These are phyloP conservation scores for Phasia obesa DNA, from an alignment of 2,888 invertebrate species.

Conservation along the genomic window DNA sequence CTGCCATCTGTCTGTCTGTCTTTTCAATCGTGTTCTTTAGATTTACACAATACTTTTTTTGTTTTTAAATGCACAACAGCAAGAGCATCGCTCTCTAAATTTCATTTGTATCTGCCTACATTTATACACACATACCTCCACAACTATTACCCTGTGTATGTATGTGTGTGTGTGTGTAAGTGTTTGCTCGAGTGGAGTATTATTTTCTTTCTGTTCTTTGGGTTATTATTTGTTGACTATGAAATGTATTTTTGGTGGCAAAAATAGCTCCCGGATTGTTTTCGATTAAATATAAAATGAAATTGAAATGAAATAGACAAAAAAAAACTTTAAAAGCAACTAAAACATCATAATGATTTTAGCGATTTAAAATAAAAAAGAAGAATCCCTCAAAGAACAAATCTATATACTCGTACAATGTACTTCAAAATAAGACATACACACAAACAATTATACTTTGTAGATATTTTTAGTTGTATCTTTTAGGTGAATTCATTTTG, in stretches of 20 bases:
- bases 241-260: conserved; percentile 81
- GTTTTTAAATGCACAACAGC: background rate
- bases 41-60: conserved; percentile 51
- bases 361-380: conserved; percentile 30
- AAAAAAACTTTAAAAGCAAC: conserved; percentile 46
- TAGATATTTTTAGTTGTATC: conserved; percentile 34
- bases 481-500: conserved; percentile 32
- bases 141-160: conserved; percentile 12
- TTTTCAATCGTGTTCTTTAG: conserved; percentile 35
- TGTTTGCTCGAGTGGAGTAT: conserved; percentile 52
- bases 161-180: background rate
- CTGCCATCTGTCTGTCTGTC: conserved; percentile 29
- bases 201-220: conserved; percentile 62
- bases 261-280: conserved; percentile 79
- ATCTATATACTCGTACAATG: conserved; percentile 35
- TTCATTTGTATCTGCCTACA: conserved; percentile 30
- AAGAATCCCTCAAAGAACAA: conserved; percentile 50
- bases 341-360: conserved; percentile 64
- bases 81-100: conserved; percentile 18
- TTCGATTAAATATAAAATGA: conserved; percentile 69
- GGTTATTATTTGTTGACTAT: conserved; percentile 70
- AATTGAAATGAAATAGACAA: conserved; percentile 32
- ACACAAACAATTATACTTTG: conserved; percentile 2
- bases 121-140: background rate
- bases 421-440: conserved; percentile 23